These are phyloP conservation scores for Macrocentrus cingulum DNA, from an alignment of 1,140 invertebrate species.

Conservation along the genomic window DNA sequence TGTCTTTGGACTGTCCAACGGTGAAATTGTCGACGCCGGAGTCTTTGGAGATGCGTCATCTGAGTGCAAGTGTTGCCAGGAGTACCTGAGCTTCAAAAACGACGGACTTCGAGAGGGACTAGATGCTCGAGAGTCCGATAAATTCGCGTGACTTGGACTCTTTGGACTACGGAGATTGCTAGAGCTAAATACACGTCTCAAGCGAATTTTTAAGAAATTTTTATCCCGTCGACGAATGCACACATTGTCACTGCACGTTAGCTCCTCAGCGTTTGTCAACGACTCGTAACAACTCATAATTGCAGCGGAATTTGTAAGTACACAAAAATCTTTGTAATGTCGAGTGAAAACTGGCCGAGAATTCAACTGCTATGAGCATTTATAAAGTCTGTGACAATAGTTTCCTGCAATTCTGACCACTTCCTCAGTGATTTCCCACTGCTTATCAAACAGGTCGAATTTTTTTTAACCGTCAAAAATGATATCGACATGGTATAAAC, in stretches of 20 bases:
- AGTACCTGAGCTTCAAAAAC: constrained; percentile 28
- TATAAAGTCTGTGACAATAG: not conserved
- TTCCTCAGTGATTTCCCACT: constrained; percentile 27
- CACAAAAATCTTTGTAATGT: not conserved
- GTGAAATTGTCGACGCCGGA: constrained; percentile 14
- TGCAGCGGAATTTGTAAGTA: not conserved
- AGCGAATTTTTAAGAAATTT: constrained; percentile 31
- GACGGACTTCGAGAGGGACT: constrained; percentile 28
- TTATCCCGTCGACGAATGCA: constrained; percentile 19
- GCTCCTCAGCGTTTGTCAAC: constrained; percentile 17
- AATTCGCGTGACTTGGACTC: constrained; percentile 22
- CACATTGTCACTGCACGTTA: constrained; percentile 4
- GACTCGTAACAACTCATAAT: constrained; percentile 27
- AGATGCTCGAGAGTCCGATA: constrained; percentile 28
- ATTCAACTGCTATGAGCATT: too few relatives aligned
- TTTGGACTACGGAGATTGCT: constrained; percentile 27
- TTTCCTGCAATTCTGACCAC: constrained; percentile 34
- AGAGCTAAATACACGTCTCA: constrained; percentile 34
- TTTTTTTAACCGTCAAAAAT: constrained; percentile 4
- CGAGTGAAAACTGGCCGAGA: constrained; percentile 9
- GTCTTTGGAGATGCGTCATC: constrained; percentile 12
- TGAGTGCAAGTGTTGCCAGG: constrained; percentile 31
- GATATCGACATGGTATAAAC: not conserved
- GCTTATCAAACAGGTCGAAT: constrained; percentile 15
- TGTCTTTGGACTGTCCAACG: not conserved